phyloP scores from a whole-genome alignment of 2,888 invertebrate genomes.

The Isoperla grammatica region DNA sequence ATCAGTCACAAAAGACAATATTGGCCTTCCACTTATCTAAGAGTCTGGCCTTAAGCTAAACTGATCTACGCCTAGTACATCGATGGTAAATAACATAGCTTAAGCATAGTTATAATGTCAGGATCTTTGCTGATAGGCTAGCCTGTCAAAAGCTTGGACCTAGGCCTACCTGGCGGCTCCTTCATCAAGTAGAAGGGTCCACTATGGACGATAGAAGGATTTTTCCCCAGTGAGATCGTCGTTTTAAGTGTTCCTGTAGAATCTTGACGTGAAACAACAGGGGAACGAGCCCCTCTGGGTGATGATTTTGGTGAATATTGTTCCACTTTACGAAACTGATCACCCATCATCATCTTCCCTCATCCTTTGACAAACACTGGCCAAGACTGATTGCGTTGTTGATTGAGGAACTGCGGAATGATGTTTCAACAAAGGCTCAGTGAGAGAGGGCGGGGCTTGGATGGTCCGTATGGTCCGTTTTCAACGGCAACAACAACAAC shows the following conservation, averaged over 20 bases:
- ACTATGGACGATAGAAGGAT: conserved; percentile 94
- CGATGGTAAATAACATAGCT: not conserved
- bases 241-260: conserved; percentile 96
- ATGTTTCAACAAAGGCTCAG: no score
- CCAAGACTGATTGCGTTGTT: no score
- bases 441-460: no score
- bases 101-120: not conserved
- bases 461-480: no score
- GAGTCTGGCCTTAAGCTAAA: no score
- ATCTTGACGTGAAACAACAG: conserved; percentile 93
- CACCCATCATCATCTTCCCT: conserved; percentile 80
- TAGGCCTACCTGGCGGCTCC: conserved; percentile 76
- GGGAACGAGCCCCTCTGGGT: conserved; percentile 88
- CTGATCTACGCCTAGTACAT: no score
- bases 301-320: conserved; percentile 94
- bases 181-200: conserved; percentile 98
- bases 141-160: not conserved
- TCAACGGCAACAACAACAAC: no score
- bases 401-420: no score
- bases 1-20: no score
- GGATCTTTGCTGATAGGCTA: not conserved
- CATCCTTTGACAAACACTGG: conserved; percentile 22
- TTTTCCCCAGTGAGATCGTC: conserved; percentile 94
- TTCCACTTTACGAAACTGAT: conserved; percentile 88
- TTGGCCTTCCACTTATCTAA: no score